Percentiles rank a stretch among this genome's conserved stretches.
Conservation (phyloP, 2,113 vertebrate genomes). For the Campylomormyrus tamandua region DNA sequence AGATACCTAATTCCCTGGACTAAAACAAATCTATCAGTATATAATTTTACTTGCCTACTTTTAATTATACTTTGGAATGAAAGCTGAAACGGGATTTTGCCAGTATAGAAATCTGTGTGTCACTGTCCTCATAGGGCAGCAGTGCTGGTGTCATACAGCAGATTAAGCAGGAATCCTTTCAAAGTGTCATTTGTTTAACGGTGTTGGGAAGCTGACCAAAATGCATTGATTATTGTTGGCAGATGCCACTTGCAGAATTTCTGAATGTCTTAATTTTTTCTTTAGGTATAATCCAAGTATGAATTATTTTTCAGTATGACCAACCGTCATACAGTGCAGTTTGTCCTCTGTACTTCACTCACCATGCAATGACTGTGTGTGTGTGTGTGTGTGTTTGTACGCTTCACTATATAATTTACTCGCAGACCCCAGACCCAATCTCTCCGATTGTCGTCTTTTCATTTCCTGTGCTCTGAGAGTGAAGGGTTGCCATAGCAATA, state of each 20-base stretch:
- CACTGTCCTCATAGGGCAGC: not conserved
- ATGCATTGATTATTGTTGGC: not conserved
- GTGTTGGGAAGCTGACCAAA: not conserved
- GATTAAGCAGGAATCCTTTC: not conserved
- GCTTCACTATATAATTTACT: constrained; percentile 9
- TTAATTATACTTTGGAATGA: not conserved
- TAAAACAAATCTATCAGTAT: not conserved
- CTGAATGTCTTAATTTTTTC: not conserved
- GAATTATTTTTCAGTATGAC: not conserved
- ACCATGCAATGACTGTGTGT: not conserved
- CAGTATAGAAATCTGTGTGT: not conserved
- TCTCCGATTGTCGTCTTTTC: not conserved
- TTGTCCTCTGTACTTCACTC: not conserved
- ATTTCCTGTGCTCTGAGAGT: constrained; percentile 20
- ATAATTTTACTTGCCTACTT: not conserved
- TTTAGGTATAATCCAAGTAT: not conserved
- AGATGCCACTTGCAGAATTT: not conserved
- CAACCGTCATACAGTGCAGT: not conserved
- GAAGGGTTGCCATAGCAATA: constrained; percentile 22
- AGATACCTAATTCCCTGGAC: not conserved
- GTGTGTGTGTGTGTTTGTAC: not conserved
- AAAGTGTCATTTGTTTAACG: not conserved
- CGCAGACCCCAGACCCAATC: not conserved
- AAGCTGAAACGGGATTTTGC: not conserved
- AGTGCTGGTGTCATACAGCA: not conserved